Evolutionary conservation across 2,888 invertebrate genomes (phyloP).

Genomic region (Pyralis farinalis): DNA sequence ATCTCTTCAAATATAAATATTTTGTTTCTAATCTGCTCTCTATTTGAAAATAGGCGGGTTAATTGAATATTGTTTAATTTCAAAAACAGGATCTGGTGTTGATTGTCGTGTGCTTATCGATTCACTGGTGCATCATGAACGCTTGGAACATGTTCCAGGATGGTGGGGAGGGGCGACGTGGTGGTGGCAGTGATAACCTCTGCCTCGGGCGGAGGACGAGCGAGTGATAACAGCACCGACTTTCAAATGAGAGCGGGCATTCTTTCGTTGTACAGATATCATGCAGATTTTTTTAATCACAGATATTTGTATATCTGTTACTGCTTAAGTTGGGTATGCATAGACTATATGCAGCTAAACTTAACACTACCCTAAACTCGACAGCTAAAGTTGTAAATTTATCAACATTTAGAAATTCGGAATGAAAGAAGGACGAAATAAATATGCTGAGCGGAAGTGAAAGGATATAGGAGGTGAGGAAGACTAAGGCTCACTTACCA

Average conservation of each 20-base stretch:
- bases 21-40: constrained; percentile 3
- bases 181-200: constrained; percentile 64
- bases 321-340: no score
- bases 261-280: constrained; percentile 48
- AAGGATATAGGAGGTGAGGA: no score
- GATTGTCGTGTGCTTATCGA: constrained; percentile 52
- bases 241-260: constrained; percentile 66
- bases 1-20: not conserved
- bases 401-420: no score
- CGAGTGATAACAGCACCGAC: constrained; percentile 53
- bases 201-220: constrained; percentile 60
- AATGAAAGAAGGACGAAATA: no score
- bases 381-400: no score
- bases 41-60: constrained; percentile 7
- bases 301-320: no score
- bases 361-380: no score
- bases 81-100: constrained; percentile 38
- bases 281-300: constrained; percentile 12
- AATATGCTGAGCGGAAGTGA: no score
- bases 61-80: constrained; percentile 20
- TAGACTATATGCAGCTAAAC: no score
- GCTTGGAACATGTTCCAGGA: constrained; percentile 35
- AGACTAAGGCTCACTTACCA: no score
- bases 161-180: constrained; percentile 46
- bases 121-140: constrained; percentile 60